Percentiles rank a stretch among this genome's conserved stretches.
Evolutionary conservation across 2,113 vertebrate genomes (phyloP).

Genomic region (Bungarus multicinctus): DNA sequence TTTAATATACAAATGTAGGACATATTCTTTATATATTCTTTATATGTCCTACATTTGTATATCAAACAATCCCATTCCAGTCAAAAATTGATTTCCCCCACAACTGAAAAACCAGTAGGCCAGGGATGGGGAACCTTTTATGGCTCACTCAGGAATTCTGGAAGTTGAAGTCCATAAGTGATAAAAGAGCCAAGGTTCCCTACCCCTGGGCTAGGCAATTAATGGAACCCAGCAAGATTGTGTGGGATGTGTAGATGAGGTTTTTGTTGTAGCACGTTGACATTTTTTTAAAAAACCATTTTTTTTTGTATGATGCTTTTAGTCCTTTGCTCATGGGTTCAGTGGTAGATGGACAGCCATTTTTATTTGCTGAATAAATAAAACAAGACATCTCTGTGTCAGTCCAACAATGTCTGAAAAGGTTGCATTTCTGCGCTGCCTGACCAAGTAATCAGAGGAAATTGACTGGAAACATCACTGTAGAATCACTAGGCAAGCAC

Average conservation of each 20-base stretch:
- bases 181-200: too few species aligned
- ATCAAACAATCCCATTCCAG: too few species aligned
- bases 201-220: background rate
- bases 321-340: background rate
- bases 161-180: too few species aligned
- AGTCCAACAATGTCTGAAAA: background rate
- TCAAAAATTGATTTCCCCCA: too few species aligned
- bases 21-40: too few species aligned
- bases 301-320: background rate
- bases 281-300: background rate
- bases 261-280: background rate
- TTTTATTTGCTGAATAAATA: background rate
- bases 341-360: background rate
- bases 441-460: background rate
- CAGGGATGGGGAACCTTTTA: too few species aligned
- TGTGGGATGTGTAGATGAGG: background rate
- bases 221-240: background rate
- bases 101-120: too few species aligned
- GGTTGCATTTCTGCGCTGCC: background rate
- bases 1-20: too few species aligned
- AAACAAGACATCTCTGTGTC: background rate
- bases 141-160: too few species aligned
- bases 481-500: background rate
- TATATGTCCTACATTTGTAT: too few species aligned
- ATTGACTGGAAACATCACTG: background rate